Evolutionary conservation across 1,140 invertebrate genomes (phyloP), one percentile per base, ranked within the genome.

Genomic region (Streblospio benedicti): DNA sequence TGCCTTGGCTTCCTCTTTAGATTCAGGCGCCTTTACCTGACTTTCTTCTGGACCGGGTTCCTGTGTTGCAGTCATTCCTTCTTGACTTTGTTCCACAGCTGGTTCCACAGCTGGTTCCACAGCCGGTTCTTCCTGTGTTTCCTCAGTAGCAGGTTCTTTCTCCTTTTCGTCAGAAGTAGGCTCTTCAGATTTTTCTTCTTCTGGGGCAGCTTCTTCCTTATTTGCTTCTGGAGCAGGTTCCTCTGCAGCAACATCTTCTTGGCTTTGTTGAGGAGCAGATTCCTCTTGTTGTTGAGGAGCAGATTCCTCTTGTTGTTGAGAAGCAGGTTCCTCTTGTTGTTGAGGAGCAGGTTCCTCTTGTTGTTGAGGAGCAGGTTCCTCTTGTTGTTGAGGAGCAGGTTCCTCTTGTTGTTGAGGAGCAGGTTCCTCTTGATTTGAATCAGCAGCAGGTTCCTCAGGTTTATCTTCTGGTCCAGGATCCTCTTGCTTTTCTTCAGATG

Each of bases 1-100:
- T 16, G 52, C 57, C 18, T 27, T 54, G 4, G 18, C 31, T 25
- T 41, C 52, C 18, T 51, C 47, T 45, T 57, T 45, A 14, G 28
- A 23, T 1, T 16, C 18, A 18, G 38, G 18, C 9, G 28, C 20
- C 30, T 27, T 51, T 25, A 43, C 53, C 49, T 25, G n/a, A 49
- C 44, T 43, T 33, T 58, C 58, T 33, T 49, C 59, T 25, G 65
- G 58, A 51, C 23, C 58, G 12, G 47, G 20, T 16, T 60, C 47
- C 12, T 62, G 61, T 32, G 33, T 49, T 12, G 56, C 45, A 18
- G 60, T 62, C 12, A 61, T 59, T 18, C 61, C 61, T 33, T 58
- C 59, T 25, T 2, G 59, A 62, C 20, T n/a, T 28, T 50, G 51
- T 51, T 52, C 33, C 16, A n/a, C 31, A 27, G 18, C 53, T 16